Conservation (phyloP, 2,888 invertebrate genomes). For the Norana najaformis region DNA sequence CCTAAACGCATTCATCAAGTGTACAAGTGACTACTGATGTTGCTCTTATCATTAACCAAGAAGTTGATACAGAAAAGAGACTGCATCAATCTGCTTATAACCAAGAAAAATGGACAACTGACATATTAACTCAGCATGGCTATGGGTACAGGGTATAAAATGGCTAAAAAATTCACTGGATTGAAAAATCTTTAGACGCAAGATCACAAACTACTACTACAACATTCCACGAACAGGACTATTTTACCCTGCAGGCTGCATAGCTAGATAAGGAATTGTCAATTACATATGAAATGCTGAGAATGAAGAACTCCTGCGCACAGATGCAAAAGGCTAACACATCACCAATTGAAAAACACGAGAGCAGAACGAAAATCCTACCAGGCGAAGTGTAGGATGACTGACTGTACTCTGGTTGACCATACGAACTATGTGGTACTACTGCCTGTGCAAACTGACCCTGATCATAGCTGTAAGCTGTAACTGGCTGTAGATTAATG, state of each 20-base stretch:
- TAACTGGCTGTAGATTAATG: background rate
- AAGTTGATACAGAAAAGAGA: background rate
- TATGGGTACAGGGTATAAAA: background rate
- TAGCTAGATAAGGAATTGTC: background rate
- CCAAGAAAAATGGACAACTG: background rate
- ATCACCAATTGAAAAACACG: background rate
- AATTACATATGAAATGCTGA: background rate
- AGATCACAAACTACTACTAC: background rate
- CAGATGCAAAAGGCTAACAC: background rate
- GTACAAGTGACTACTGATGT: background rate
- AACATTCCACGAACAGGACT: background rate
- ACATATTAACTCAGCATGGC: background rate
- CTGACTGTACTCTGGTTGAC: slow-evolving; percentile 18
- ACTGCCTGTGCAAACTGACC: slow-evolving; percentile 19
- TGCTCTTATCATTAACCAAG: background rate
- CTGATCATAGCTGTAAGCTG: slow-evolving; percentile 10
- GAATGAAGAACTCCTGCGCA: background rate
- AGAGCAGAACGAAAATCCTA: background rate
- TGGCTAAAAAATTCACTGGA: too few species aligned
- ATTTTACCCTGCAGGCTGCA: background rate
- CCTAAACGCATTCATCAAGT: background rate
- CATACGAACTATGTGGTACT: slow-evolving; percentile 15
- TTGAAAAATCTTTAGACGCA: too few species aligned
- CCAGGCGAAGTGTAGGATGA: slow-evolving; percentile 20
- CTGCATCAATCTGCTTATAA: background rate